Percentiles rank a stretch among this genome's conserved stretches.
Evolutionary conservation across 2,888 invertebrate genomes (phyloP).

Genomic region (Argyresthia goedartella): DNA sequence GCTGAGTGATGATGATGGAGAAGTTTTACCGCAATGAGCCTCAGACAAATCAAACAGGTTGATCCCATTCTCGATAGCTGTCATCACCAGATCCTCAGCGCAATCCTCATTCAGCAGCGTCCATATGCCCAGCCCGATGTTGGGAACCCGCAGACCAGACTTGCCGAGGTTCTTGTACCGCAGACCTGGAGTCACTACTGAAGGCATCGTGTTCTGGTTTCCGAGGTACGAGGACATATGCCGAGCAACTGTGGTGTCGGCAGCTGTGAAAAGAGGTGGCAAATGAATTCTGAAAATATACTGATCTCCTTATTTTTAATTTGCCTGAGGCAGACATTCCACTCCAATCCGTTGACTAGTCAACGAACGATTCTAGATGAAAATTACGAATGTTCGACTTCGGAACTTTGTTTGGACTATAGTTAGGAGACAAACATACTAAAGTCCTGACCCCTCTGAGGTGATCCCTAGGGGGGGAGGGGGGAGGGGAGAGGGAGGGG

Average conservation of each 20-base stretch:
- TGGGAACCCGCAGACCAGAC: constrained; percentile 94
- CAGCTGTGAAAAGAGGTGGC: constrained; percentile 21
- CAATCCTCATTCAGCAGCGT: constrained; percentile 87
- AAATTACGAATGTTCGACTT: no score
- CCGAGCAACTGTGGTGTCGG: constrained; percentile 48
- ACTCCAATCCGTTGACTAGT: no score
- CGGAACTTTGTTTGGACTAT: no score
- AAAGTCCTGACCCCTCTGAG: no score
- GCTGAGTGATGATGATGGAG: not conserved
- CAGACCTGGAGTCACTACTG: constrained; percentile 83
- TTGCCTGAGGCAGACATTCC: no score
- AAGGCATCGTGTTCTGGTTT: constrained; percentile 73
- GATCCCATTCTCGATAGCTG: constrained; percentile 95
- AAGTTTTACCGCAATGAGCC: constrained; percentile 80
- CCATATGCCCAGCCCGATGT: constrained; percentile 95
- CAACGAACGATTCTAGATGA: no score
- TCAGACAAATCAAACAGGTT: constrained; percentile 97
- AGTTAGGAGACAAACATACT: no score
- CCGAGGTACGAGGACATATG: constrained; percentile 65
- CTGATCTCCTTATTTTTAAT: no score
- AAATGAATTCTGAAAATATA: no score
- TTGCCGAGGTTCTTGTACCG: constrained; percentile 95
- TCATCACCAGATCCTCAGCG: constrained; percentile 91
- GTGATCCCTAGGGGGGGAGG: no score
- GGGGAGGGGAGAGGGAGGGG: no score